Conservation (phyloP, 2,888 invertebrate genomes). For the Rotaria socialis region DNA sequence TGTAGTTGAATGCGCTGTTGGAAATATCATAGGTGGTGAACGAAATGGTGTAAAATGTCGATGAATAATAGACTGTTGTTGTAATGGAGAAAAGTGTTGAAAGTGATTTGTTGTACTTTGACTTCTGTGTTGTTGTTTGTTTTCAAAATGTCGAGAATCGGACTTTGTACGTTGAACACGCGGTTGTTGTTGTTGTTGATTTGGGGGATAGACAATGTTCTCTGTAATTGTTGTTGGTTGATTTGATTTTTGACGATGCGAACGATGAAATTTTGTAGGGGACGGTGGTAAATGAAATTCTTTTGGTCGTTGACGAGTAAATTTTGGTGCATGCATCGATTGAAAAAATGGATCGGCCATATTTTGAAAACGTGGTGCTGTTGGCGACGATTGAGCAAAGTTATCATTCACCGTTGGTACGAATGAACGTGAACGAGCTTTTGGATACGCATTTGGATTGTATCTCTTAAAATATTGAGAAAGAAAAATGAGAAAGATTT, state of each 20-base stretch:
- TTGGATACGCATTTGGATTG: background rate
- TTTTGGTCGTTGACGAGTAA: background rate
- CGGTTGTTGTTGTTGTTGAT: background rate
- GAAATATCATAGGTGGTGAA: background rate
- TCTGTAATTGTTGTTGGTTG: slow-evolving; percentile 1
- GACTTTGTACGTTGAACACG: background rate
- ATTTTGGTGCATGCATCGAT: background rate
- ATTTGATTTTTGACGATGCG: background rate
- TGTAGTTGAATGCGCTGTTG: background rate
- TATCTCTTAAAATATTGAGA: background rate
- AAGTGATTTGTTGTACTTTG: slow-evolving; percentile 2
- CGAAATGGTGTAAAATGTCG: background rate
- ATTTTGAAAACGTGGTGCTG: background rate
- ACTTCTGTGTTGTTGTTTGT: background rate
- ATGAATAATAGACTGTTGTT: background rate
- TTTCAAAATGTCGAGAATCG: background rate
- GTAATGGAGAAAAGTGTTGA: background rate
- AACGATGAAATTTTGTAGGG: background rate
- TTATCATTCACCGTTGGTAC: background rate
- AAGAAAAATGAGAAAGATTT: background rate
- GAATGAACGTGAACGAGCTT: background rate
- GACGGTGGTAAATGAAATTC: background rate
- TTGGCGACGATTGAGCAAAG: background rate
- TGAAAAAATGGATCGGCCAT: background rate
- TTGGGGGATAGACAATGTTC: background rate